These are phyloP conservation scores for Lucilia sericata DNA, from an alignment of 1,140 invertebrate species.

Conservation along the genomic window DNA sequence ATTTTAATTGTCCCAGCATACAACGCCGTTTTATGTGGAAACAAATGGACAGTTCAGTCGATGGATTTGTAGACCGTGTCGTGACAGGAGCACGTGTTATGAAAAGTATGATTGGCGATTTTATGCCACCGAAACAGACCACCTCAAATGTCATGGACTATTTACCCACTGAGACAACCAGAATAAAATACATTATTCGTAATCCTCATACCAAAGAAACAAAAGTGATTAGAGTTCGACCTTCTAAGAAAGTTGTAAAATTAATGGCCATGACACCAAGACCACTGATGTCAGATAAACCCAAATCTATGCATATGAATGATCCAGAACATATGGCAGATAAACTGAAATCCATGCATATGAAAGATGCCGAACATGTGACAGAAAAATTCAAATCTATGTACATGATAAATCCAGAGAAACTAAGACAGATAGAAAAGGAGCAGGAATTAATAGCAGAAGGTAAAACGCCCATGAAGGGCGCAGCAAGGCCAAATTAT, in stretches of 20 bases:
- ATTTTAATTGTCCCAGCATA: constrained; percentile 49
- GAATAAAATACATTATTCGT: constrained; percentile 60
- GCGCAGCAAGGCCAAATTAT: constrained; percentile 46
- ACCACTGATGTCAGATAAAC: constrained; percentile 7
- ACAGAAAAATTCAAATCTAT: constrained; percentile 19
- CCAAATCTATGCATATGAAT: constrained; percentile 1
- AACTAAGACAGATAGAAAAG: constrained; percentile 58
- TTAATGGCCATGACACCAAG: constrained; percentile 47
- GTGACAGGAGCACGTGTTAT: constrained; percentile 57
- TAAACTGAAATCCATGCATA: constrained; percentile 20
- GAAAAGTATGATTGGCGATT: constrained; percentile 57
- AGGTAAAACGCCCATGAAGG: constrained; percentile 55
- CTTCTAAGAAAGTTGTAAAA: constrained; percentile 60
- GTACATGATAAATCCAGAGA: constrained; percentile 13
- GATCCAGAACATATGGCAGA: background rate
- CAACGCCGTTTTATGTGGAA: constrained; percentile 66
- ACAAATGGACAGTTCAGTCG: constrained; percentile 63
- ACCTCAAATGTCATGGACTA: constrained; percentile 55
- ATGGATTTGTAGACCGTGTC: constrained; percentile 57
- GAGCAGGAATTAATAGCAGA: constrained; percentile 63
- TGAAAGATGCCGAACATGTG: background rate
- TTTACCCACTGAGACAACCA: constrained; percentile 61
- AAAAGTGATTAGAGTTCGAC: constrained; percentile 61
- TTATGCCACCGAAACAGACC: constrained; percentile 49
- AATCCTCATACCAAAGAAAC: constrained; percentile 63